Evolutionary conservation across 2,113 vertebrate species (phyloP).

Genomic region (Spilogale gracilis): DNA sequence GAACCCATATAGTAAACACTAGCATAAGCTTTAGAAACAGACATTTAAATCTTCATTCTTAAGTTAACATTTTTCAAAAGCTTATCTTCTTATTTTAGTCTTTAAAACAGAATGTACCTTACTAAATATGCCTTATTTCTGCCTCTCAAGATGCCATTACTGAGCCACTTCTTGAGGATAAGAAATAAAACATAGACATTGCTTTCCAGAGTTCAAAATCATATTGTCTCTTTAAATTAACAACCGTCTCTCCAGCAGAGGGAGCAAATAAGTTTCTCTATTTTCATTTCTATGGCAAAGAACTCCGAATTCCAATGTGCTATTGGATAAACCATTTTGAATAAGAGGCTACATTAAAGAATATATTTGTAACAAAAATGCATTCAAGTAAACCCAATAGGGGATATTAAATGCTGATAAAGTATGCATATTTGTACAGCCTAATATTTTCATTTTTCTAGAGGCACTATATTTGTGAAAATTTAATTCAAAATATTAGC

Average conservation of each 20-base stretch:
- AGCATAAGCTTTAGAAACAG: slow-evolving; percentile 28
- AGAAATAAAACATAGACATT: slow-evolving; percentile 49
- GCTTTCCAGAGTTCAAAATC: slow-evolving; percentile 32
- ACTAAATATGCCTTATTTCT: slow-evolving; percentile 20
- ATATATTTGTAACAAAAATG: slow-evolving; percentile 50
- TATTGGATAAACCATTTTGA: neutral
- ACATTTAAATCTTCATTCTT: slow-evolving; percentile 57
- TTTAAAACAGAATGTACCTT: slow-evolving; percentile 25
- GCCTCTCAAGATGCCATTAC: neutral
- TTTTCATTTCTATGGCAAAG: neutral
- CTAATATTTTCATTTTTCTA: slow-evolving; percentile 31
- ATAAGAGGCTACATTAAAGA: slow-evolving; percentile 17
- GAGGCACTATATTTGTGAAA: neutral
- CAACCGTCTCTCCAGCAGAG: slow-evolving; percentile 77
- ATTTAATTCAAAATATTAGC: neutral
- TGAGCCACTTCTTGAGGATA: neutral
- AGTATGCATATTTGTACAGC: neutral
- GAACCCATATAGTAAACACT: neutral
- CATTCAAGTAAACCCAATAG: neutral
- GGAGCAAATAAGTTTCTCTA: slow-evolving; percentile 50
- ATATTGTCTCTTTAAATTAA: slow-evolving; percentile 43
- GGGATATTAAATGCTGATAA: neutral
- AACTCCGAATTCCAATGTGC: neutral
- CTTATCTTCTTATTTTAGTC: slow-evolving; percentile 8
- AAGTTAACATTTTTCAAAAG: slow-evolving; percentile 33